These are phyloP conservation scores for Oscheius sp. DNA, from an alignment of 2,888 invertebrate genomes.

Conservation along the genomic window DNA sequence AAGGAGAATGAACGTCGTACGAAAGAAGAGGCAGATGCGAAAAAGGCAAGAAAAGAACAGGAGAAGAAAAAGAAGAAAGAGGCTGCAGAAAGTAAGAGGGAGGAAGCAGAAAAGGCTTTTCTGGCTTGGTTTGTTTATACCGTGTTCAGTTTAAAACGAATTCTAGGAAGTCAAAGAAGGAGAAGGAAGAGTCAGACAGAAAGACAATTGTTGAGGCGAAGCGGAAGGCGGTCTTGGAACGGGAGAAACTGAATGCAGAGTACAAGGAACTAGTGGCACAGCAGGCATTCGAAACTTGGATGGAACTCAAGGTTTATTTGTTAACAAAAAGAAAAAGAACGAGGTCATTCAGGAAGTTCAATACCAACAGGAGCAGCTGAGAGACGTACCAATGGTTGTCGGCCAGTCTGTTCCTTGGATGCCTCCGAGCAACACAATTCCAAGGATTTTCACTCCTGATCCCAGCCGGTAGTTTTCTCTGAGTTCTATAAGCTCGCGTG, in stretches of 20 bases:
- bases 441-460: constrained; percentile 36
- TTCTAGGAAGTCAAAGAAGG: constrained; percentile 29
- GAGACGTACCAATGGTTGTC: constrained; percentile 5
- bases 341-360: constrained; percentile 19
- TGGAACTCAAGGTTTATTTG: constrained; percentile 45
- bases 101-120: constrained; percentile 46
- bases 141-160: not conserved
- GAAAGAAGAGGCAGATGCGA: constrained; percentile 24
- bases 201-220: constrained; percentile 6
- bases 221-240: not conserved
- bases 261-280: constrained; percentile 43
- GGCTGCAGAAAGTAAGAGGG: constrained; percentile 29
- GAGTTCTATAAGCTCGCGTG: not conserved
- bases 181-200: constrained; percentile 16
- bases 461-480: constrained; percentile 6
- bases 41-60: constrained; percentile 4
- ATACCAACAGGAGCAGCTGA: constrained; percentile 12
- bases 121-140: constrained; percentile 40
- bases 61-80: constrained; percentile 10
- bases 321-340: not conserved
- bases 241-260: constrained; percentile 10
- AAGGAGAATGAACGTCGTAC: constrained; percentile 38
- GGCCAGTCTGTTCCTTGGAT: constrained; percentile 47
- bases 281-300: constrained; percentile 53
- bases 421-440: constrained; percentile 53